Percentiles rank a stretch among this genome's conserved stretches.
phyloP scores from a whole-genome alignment of 2,113 vertebrate species.

The Chrysemys picta region DNA sequence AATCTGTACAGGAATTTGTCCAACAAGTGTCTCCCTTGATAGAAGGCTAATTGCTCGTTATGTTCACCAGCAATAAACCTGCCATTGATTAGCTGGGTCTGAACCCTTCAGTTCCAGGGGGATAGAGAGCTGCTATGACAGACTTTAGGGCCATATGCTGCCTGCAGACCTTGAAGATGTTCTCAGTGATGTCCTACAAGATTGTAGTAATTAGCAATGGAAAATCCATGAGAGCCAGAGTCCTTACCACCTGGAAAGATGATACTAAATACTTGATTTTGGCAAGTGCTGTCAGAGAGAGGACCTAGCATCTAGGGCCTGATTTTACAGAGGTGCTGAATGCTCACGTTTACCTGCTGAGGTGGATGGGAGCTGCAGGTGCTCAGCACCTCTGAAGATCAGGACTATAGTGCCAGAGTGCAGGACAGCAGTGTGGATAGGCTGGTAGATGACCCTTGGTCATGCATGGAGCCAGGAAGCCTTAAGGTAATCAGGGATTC shows the following conservation, averaged over 20 bases:
- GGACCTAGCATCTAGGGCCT: neutral
- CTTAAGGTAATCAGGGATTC: neutral
- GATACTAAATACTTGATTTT: neutral
- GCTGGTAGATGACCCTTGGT: neutral
- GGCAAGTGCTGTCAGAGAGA: neutral
- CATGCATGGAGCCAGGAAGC: neutral
- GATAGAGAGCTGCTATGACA: neutral
- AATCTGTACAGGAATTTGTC: neutral
- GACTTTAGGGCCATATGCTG: neutral
- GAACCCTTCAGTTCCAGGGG: neutral
- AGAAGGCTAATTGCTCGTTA: neutral
- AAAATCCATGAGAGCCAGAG: neutral
- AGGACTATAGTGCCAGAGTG: neutral
- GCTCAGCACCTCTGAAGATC: neutral
- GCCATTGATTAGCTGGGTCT: neutral
- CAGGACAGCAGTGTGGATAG: neutral
- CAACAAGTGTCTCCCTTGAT: neutral
- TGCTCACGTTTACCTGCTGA: neutral
- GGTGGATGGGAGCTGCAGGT: neutral
- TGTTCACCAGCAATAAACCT: neutral
- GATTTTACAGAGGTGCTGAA: neutral
- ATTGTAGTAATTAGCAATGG: neutral
- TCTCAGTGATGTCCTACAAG: neutral
- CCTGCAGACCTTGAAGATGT: neutral
- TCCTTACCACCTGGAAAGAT: neutral